Conservation (phyloP, 2,888 invertebrate genomes). For the Nomada hirtipes region DNA sequence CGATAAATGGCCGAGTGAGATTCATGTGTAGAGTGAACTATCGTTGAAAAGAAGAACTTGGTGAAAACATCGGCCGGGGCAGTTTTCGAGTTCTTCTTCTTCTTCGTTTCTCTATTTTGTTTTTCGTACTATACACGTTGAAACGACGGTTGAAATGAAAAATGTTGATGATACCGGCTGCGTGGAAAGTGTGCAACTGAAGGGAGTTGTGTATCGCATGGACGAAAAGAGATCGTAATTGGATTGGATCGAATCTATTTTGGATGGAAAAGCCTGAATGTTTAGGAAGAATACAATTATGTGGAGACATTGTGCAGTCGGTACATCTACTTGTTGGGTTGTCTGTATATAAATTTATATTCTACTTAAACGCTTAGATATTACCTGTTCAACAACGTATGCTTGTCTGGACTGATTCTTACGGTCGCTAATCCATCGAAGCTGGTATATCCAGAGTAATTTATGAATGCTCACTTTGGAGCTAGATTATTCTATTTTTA, state of each 20-base stretch:
- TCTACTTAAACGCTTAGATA: no score
- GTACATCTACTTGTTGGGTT: no score
- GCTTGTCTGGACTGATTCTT: background rate
- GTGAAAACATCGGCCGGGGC: slow-evolving; percentile 16
- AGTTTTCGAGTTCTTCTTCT: slow-evolving; percentile 11
- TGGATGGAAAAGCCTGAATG: no score
- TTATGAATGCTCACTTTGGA: slow-evolving; percentile 11
- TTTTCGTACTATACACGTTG: slow-evolving; percentile 5
- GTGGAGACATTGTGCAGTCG: no score
- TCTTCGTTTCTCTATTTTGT: background rate
- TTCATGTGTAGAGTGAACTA: background rate
- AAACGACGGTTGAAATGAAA: slow-evolving; percentile 55
- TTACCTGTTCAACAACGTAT: no score
- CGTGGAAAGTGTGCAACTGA: slow-evolving; percentile 43
- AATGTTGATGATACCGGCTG: slow-evolving; percentile 56
- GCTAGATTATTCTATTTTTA: slow-evolving; percentile 14
- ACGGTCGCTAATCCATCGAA: slow-evolving; percentile 35
- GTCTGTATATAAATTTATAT: no score
- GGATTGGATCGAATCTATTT: no score
- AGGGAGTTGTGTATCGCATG: slow-evolving; percentile 1
- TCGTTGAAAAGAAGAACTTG: slow-evolving; percentile 38
- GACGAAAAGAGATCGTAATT: slow-evolving; percentile 1
- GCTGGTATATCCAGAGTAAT: background rate
- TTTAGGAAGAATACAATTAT: no score
- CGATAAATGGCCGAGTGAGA: slow-evolving; percentile 5